Base-by-base conservation (phyloP, 2,113 vertebrate species). In the pig (Sus scrofa) region DNA sequence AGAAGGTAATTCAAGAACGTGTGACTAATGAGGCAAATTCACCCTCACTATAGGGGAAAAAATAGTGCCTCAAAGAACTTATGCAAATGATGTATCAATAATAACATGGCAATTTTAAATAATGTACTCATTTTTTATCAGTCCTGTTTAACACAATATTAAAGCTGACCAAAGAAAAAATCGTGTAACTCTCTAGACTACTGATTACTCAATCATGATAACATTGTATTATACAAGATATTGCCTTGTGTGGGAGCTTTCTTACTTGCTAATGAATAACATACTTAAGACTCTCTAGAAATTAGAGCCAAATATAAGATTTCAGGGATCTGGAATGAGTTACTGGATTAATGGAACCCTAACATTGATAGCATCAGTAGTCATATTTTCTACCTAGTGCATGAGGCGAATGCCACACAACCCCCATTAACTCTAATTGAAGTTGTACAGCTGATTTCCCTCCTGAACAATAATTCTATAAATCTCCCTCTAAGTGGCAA, bases 401-500 rank as follows among this genome's bases (percentile, higher is more conserved):
- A 0, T 54, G 62, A 83, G 20, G 32, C 85, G 19, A 62, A 63
- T 86, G 79, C 30, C 74, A 79, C 74, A 30, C 8, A 75, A 7
- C 32, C 10, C 26, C 44, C 27, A 96, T 96, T 89, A 97, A 86
- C 50, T 93, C 54, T 86, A 96, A 95, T 50, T 89, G 86, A 94
- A 95, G 68, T 65, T 70, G 44, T 83, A 63, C 1, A 82, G 52
- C 52, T 91, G 89, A 94, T 95, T 94, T 97, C 52, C 39, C 85
- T 87, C 37, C 16, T 83, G 86, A 52, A 37, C 68, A 68, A 74
- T 86, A 86, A 94, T 92, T 60, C 68, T 78, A 94, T 89, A 96
- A 78, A 91, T 95, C 58, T 91, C 19, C 58, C n/a, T 22, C 50
- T 92, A 90, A 96, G 82, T 95, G 95, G 52, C 15, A 91, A 81